phyloP scores from a whole-genome alignment of 2,113 vertebrate species.

The Indicator maculatus region DNA sequence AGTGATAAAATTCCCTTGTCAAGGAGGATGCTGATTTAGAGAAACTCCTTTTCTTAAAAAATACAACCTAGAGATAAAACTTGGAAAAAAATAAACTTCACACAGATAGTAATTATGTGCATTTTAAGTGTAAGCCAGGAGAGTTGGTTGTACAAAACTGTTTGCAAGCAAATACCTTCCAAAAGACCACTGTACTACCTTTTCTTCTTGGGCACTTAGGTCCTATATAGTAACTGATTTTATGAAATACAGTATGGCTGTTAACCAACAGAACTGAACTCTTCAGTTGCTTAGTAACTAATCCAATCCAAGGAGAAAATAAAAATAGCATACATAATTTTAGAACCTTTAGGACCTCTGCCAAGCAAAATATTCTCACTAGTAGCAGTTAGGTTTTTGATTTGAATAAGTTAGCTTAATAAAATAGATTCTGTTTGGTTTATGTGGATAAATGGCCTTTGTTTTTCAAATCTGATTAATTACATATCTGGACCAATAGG shows the following conservation, averaged over 20 bases:
- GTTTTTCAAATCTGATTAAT: conserved; percentile 41
- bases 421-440: conserved; percentile 28
- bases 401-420: conserved; percentile 66
- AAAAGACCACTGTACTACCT: not conserved
- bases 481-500: not conserved
- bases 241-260: conserved; percentile 68
- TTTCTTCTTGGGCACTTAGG: not conserved
- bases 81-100: not conserved
- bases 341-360: conserved; percentile 78
- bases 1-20: conserved; percentile 10
- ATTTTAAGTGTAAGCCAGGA: not conserved
- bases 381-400: conserved; percentile 70
- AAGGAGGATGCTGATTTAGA: not conserved
- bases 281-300: conserved; percentile 83
- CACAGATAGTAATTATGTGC: not conserved
- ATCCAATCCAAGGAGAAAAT: conserved; percentile 76
- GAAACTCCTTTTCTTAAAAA: not conserved
- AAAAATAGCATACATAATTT: conserved; percentile 82
- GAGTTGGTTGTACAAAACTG: not conserved
- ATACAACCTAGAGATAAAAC: not conserved
- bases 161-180: not conserved
- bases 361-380: conserved; percentile 78
- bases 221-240: conserved; percentile 39
- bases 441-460: conserved; percentile 32
- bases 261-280: conserved; percentile 80